Conservation (phyloP, 1,140 invertebrate genomes). For the Stenopsyche tienmushanensis region DNA sequence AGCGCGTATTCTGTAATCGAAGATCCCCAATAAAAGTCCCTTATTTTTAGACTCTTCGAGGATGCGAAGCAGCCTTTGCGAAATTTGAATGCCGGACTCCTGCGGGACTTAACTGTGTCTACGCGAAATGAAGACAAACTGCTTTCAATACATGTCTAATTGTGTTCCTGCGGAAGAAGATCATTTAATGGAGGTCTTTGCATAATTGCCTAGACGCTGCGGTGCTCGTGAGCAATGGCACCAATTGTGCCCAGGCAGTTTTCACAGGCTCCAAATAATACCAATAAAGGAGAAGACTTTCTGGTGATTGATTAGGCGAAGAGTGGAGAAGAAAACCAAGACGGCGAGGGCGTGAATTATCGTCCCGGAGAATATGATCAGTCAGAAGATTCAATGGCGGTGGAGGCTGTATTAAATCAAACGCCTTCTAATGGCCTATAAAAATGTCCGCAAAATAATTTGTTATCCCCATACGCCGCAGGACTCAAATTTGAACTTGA, state of each 20-base stretch:
- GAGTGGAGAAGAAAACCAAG: neutral
- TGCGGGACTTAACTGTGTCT: no score
- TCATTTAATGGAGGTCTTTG: slow-evolving; percentile 1
- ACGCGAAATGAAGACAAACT: slow-evolving; percentile 21
- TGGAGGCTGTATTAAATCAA: neutral
- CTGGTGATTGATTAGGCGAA: neutral
- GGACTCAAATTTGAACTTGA: no score
- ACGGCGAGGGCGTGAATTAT: neutral
- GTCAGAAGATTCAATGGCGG: neutral
- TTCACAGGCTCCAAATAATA: no score
- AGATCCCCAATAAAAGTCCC: no score
- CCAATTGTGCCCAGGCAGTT: neutral
- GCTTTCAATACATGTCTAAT: slow-evolving; percentile 12
- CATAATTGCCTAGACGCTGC: slow-evolving; percentile 4
- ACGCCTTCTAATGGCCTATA: no score
- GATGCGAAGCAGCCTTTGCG: no score
- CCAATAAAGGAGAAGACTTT: neutral
- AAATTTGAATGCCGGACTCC: no score
- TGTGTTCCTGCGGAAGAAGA: slow-evolving; percentile 1
- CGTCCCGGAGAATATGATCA: neutral
- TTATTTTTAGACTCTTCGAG: no score
- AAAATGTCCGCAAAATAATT: no score
- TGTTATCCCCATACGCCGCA: no score
- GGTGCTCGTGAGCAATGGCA: neutral
- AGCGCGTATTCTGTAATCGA: no score